Base-by-base conservation (phyloP, 2,113 vertebrate genomes). In the Damaliscus lunatus region DNA sequence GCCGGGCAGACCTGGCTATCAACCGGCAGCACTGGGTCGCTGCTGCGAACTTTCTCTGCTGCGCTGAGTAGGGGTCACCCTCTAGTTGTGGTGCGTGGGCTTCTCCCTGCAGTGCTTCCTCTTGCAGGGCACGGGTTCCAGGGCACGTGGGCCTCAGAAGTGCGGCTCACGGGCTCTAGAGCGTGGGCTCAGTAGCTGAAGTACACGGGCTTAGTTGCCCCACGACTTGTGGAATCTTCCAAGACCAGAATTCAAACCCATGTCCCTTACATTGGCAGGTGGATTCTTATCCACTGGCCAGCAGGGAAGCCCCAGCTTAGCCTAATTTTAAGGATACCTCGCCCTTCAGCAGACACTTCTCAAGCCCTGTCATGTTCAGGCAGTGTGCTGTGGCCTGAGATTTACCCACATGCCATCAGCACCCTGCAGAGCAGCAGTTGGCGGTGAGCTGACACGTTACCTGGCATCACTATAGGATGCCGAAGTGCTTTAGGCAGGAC, bases 381-480 rank as follows among this genome's bases (percentile, higher is more conserved):
- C 1, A 0, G 31, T 7, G 43, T 29, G 40, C 12, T 46, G 27
- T 55, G 78, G 87, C 57, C 80, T 25, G 62, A 16, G 36, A 55
- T 25, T 31, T 17, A 31, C 13, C 2, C 3, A 25, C 15, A 2
- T 0, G 0, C 62, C 67, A 2, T 4, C 27, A 4, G 19, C 46
- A 46, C n/a, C 59, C 59, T 6, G 29, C 27, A 40, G 36, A 64
- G 16, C 78, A 6, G 40, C 50, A 12, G 4, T 1, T 4, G 25
- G 17, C 13, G n/a, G 21, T 17, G 27, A 84, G 50, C 29, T 6
- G 88, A 31, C 27, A 3, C 0, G 5, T 59, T 60, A 29, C 27
- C 9, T 11, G 21, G 19, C 29, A 3, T 84, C n/a, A 7, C 0
- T 1, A 14, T 1, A 60, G 33, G 40, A 7, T 3, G 33, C 36